These are phyloP conservation scores for Neoascia interrupta DNA, from an alignment of 2,888 invertebrate species.

Conservation along the genomic window DNA sequence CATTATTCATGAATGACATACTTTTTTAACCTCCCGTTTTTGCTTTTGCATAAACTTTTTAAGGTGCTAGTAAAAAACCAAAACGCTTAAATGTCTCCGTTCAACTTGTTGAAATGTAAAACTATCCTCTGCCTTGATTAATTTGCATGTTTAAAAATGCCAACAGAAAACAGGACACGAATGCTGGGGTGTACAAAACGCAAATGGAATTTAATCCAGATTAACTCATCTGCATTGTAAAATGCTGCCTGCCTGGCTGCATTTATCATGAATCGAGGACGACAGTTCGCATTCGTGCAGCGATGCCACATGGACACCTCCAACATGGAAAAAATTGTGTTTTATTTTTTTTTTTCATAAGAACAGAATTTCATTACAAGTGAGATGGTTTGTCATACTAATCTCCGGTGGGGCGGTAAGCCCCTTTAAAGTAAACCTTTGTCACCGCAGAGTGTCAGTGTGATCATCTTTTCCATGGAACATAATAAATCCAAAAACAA, in stretches of 20 bases:
- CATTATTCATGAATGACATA: no score
- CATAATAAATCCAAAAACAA: slow-evolving; percentile 47
- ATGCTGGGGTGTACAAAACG: slow-evolving; percentile 1
- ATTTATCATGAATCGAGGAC: slow-evolving; percentile 31
- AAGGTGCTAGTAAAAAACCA: no score
- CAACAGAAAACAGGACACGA: slow-evolving; percentile 16
- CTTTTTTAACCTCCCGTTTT: no score
- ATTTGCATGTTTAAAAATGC: slow-evolving; percentile 41
- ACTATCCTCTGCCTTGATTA: slow-evolving; percentile 9
- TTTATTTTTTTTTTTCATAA: not conserved
- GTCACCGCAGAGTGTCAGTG: not conserved
- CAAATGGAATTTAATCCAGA: slow-evolving; percentile 44
- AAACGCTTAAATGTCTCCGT: no score
- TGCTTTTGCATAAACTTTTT: no score
- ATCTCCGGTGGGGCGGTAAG: slow-evolving; percentile 28
- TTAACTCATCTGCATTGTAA: slow-evolving; percentile 67
- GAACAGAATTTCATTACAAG: slow-evolving; percentile 31
- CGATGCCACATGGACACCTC: slow-evolving; percentile 51
- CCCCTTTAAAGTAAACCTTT: slow-evolving; percentile 38
- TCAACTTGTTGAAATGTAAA: slow-evolving; percentile 1
- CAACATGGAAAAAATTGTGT: slow-evolving; percentile 51
- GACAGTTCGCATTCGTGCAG: slow-evolving; percentile 37
- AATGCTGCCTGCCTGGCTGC: slow-evolving; percentile 33
- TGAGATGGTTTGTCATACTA: slow-evolving; percentile 43
- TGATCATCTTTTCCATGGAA: slow-evolving; percentile 8